Evolutionary conservation across 64 coral and sea anemone genomes (phyloP).

Genomic region (Stichodactyla helianthus): DNA sequence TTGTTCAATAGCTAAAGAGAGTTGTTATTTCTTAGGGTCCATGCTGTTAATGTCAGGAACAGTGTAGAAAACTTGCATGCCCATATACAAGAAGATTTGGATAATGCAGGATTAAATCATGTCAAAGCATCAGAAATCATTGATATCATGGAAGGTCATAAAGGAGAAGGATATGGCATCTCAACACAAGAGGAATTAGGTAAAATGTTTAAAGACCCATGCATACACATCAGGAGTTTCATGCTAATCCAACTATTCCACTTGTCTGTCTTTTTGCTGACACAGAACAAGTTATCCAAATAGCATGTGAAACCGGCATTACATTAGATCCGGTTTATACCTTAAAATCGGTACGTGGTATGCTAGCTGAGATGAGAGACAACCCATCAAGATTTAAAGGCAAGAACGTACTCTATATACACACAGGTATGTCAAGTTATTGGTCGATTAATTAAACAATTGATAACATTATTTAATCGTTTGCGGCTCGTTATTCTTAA

Average conservation of each 20-base stretch:
- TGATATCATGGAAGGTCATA: slow-evolving; percentile 74
- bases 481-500: no score
- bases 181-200: slow-evolving; percentile 62
- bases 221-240: no score
- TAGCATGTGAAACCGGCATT: slow-evolving; percentile 45
- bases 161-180: slow-evolving; percentile 62
- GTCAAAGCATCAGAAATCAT: slow-evolving; percentile 66
- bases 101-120: slow-evolving; percentile 41
- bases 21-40: slow-evolving; percentile 36
- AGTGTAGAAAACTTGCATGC: slow-evolving; percentile 38
- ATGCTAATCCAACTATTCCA: neutral
- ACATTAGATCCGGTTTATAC: slow-evolving; percentile 55
- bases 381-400: slow-evolving; percentile 52
- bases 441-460: neutral
- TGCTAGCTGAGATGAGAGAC: slow-evolving; percentile 42
- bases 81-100: slow-evolving; percentile 69
- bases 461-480: no score
- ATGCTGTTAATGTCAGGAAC: slow-evolving; percentile 61
- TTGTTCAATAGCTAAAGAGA: no score
- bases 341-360: slow-evolving; percentile 36
- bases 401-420: slow-evolving; percentile 38
- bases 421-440: slow-evolving; percentile 21
- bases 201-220: neutral
- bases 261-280: neutral
- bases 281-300: slow-evolving; percentile 37